phyloP scores from a whole-genome alignment of 1,140 invertebrate species.

The Panonychus citri region DNA sequence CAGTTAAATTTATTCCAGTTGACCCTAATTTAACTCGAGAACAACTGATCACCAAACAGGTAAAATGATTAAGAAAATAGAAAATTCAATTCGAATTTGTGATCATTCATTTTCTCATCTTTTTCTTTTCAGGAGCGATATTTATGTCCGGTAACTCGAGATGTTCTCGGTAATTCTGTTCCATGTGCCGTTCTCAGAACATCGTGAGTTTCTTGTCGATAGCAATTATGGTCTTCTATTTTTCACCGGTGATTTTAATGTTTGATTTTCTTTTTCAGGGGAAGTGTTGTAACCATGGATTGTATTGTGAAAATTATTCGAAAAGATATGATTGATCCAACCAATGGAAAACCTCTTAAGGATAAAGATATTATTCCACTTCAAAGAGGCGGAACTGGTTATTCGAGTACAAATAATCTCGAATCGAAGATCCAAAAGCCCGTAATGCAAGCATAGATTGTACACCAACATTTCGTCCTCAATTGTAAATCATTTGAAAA shows the following conservation, averaged over 20 bases:
- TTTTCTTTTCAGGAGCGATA: conserved; percentile 52
- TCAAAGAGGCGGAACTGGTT: conserved; percentile 87
- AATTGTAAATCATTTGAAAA: no score
- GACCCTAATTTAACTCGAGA: conserved; percentile 24
- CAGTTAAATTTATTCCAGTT: conserved; percentile 75
- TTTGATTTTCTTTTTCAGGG: conserved; percentile 33
- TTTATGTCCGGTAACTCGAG: conserved; percentile 91
- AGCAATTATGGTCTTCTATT: neutral
- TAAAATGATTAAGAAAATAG: neutral
- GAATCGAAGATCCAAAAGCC: conserved; percentile 62
- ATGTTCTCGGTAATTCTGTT: conserved; percentile 77
- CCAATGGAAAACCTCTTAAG: conserved; percentile 59
- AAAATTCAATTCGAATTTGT: neutral
- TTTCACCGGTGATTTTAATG: neutral
- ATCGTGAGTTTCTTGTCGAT: conserved; percentile 37
- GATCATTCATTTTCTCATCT: neutral
- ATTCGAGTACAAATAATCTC: conserved; percentile 59
- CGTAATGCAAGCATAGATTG: conserved; percentile 47
- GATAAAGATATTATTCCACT: conserved; percentile 80
- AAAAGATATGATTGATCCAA: conserved; percentile 89
- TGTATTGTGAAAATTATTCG: conserved; percentile 89
- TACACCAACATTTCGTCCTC: no score
- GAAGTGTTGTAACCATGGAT: conserved; percentile 87
- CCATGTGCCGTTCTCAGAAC: conserved; percentile 73
- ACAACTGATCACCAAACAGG: neutral